A percentile compares a stretch with the other conserved stretches of the same genome.
phyloP scores from a whole-genome alignment of 2,113 vertebrate species.

The Origma solitaria region DNA sequence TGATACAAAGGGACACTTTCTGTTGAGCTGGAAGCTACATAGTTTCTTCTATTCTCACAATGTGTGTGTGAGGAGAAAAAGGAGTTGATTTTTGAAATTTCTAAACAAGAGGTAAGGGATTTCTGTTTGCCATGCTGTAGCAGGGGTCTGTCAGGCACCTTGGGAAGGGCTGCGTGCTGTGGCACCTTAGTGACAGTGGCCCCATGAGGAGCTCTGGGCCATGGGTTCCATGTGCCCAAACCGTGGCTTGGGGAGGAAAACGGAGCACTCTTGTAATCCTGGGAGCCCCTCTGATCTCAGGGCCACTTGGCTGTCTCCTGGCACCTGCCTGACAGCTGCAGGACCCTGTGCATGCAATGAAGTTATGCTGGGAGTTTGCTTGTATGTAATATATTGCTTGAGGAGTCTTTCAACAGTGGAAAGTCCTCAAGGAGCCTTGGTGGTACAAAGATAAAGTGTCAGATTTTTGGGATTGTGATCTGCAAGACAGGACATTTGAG shows the following conservation, averaged over 20 bases:
- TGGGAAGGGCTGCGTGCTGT: not conserved
- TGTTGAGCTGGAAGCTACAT: not conserved
- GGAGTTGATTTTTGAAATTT: not conserved
- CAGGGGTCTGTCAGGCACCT: not conserved
- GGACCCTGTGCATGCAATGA: not conserved
- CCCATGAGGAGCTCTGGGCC: not conserved
- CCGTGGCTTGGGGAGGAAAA: not conserved
- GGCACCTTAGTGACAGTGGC: not conserved
- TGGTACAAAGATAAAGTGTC: not conserved
- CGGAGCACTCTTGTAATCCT: rapidly evolving
- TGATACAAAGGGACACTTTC: not conserved
- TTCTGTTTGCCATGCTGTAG: not conserved
- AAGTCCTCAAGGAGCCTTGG: not conserved
- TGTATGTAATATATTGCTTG: not conserved
- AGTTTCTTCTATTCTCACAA: not conserved
- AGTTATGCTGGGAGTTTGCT: not conserved
- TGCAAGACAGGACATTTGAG: not conserved
- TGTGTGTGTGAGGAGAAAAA: not conserved
- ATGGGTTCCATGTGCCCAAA: rapidly evolving
- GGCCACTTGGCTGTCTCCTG: not conserved
- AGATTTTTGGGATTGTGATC: not conserved
- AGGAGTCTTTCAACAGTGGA: not conserved
- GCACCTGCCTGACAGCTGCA: not conserved
- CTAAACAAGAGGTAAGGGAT: not conserved
- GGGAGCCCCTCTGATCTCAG: not conserved